A percentile compares a stretch with the other conserved stretches of the same genome.
Evolutionary conservation across 2,797 vertebrate species (phyloP).

Genomic region (Loris lydekkerianus): DNA sequence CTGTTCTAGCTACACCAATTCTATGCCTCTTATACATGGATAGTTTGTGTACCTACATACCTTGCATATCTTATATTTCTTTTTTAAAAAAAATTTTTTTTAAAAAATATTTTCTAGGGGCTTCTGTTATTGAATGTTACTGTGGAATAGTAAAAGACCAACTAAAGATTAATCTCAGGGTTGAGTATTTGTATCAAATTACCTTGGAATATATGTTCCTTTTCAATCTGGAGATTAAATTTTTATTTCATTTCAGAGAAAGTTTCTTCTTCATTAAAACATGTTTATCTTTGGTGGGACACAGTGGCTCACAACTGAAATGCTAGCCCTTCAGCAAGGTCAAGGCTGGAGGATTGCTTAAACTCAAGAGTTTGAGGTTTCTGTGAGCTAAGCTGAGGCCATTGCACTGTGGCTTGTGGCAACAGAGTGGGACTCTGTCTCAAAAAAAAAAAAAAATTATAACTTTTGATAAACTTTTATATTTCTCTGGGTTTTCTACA

Average conservation of each 20-base stretch:
- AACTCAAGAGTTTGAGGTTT: no score
- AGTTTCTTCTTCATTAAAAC: background rate
- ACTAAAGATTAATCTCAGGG: background rate
- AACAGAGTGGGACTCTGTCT: no score
- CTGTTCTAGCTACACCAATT: background rate
- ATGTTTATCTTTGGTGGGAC: no score
- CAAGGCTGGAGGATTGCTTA: no score
- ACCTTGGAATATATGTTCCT: background rate
- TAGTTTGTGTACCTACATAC: background rate
- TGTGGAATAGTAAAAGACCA: background rate
- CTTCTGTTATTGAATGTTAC: slow-evolving; percentile 9
- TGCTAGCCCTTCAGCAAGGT: no score
- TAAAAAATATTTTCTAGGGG: background rate
- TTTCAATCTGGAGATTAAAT: slow-evolving; percentile 14
- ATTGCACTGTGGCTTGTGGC: no score
- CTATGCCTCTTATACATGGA: background rate
- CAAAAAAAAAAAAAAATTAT: background rate
- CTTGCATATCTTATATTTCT: slow-evolving; percentile 27
- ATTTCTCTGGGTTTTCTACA: background rate
- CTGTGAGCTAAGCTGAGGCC: no score
- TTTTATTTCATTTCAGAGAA: slow-evolving; percentile 15
- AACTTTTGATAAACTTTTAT: background rate
- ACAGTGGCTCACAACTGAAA: no score
- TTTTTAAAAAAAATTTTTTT: background rate
- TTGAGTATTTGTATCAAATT: background rate